Base-by-base conservation (phyloP, 2,888 invertebrate genomes). In the Linyphia triangularis region DNA sequence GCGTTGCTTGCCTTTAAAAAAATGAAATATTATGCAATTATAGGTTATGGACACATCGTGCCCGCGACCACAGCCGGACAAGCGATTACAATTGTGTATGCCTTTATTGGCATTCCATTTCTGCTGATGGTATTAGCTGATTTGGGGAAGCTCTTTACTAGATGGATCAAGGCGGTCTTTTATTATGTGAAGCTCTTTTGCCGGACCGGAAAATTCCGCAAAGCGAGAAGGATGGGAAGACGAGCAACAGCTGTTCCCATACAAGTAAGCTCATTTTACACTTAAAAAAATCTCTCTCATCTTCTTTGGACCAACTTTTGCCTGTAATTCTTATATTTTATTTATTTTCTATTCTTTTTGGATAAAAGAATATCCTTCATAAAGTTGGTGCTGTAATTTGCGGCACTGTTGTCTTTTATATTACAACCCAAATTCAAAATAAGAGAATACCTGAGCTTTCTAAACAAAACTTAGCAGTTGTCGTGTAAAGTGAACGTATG, bases 41-140 rank as follows among this genome's bases (percentile, higher is more conserved):
- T 94, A 99, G 99, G 99, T 92, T 99, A 99, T 93, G 99, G 99
- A 89, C 98, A 99, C 93, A 97, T 99, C 91, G 96, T 96, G 72
- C 99, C 99, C 0, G 96, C 96, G 91, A 99, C 99, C 16, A 95
- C 91, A 26, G 95, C 95, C 10, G 99, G 99, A 9, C 95, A 96
- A 89, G 95, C 96, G 0, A 94, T 98, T 69, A 98, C 98, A 0
- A 98, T 99, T 90, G 94, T 97, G 28, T 99, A 99, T 93, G 97
- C 99, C 37, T 95, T 97, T 90, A 95, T 99, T 90, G 99, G 99
- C 16, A 99, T 99, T 91, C 99, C 99, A 0, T 94, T 99, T 91
- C 98, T 99, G 93, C 94, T 99, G 91, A 97, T 99, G 88, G 95
- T 98, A 19, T 93, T 99, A 90, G 97, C 98, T 57, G 98, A 99